Evolutionary conservation across 1,140 invertebrate genomes (phyloP).

Genomic region (Nasonia giraulti): DNA sequence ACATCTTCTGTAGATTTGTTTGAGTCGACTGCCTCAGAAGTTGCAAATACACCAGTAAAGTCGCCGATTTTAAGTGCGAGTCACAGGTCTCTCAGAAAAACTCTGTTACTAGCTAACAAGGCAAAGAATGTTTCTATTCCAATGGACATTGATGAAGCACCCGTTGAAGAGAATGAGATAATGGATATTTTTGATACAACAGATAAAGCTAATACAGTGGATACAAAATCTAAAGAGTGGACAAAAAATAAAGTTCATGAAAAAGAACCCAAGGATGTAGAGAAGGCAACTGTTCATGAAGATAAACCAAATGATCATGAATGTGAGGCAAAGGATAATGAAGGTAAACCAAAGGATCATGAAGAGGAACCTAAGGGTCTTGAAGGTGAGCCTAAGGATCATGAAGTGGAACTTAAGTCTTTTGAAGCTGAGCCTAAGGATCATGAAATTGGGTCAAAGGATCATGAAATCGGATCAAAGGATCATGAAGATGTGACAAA

Average conservation of each 20-base stretch:
- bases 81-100: background rate
- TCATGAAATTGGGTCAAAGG: background rate
- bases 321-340: background rate
- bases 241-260: background rate
- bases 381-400: background rate
- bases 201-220: too few relatives aligned
- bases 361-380: background rate
- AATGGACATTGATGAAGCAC: background rate
- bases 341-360: background rate
- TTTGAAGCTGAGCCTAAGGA: background rate
- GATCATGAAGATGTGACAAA: too few relatives aligned
- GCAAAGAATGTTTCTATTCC: background rate
- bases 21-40: background rate
- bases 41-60: slow-evolving; percentile 20
- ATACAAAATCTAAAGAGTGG: background rate
- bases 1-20: slow-evolving; percentile 17
- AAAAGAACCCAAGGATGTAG: background rate
- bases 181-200: background rate
- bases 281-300: background rate
- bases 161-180: background rate
- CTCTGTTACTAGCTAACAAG: background rate
- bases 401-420: too few relatives aligned
- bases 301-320: background rate
- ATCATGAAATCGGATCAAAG: background rate
- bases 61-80: background rate